Conservation (phyloP, 2,888 invertebrate genomes). For the Pecten maximus region DNA sequence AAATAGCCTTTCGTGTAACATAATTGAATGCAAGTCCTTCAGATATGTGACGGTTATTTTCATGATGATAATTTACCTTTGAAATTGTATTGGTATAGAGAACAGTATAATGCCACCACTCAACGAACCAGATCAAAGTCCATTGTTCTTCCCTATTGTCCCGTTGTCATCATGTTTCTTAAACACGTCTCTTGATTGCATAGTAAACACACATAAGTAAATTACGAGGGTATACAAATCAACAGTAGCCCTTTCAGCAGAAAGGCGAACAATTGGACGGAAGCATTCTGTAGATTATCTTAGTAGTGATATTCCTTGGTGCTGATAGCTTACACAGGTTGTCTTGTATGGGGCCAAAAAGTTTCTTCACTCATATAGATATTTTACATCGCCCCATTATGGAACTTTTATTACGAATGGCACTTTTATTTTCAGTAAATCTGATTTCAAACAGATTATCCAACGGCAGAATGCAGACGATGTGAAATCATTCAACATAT, state of each 20-base stretch:
- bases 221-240: neutral
- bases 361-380: neutral
- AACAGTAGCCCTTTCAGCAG: neutral
- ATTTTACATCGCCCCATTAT: neutral
- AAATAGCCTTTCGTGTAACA: too few relatives aligned
- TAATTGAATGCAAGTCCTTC: too few relatives aligned
- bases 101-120: too few relatives aligned
- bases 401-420: neutral
- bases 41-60: too few relatives aligned
- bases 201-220: neutral
- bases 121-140: neutral
- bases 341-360: constrained; percentile 4
- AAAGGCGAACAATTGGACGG: neutral
- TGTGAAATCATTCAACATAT: neutral
- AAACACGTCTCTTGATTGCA: neutral
- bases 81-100: too few relatives aligned
- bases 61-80: too few relatives aligned
- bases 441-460: neutral
- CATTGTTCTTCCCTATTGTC: neutral
- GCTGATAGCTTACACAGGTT: neutral
- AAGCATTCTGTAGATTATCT: neutral
- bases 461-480: neutral
- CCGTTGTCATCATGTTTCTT: neutral
- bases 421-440: neutral
- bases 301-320: neutral